These are phyloP conservation scores for Urocyon cinereoargenteus DNA, from an alignment of 2,797 vertebrate species.

Conservation along the genomic window DNA sequence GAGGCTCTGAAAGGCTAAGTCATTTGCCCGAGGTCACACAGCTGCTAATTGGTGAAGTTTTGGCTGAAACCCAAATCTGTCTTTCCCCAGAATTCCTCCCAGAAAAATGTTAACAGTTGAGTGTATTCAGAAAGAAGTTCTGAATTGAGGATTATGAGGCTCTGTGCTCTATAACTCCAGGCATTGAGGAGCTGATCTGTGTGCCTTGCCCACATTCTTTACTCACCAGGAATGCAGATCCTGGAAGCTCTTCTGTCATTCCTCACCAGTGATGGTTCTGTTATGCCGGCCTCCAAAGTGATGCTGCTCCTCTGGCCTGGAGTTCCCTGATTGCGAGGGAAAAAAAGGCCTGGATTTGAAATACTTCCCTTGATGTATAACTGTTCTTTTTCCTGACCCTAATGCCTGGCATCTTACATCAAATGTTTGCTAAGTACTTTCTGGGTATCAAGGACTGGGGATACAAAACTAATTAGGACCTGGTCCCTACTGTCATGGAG, in stretches of 20 bases:
- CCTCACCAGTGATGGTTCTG: neutral
- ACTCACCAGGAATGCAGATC: neutral
- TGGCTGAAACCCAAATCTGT: neutral
- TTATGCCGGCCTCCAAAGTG: fast-evolving
- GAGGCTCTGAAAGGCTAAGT: slow-evolving; percentile 23
- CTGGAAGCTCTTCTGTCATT: neutral
- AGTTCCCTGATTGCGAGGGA: neutral
- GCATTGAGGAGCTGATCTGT: neutral
- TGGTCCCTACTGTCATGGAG: neutral
- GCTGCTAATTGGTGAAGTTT: neutral
- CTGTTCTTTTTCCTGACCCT: neutral
- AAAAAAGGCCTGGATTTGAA: neutral
- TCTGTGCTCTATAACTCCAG: neutral
- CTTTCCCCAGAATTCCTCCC: neutral
- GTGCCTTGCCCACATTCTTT: neutral
- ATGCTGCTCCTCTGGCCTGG: neutral
- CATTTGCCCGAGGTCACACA: neutral
- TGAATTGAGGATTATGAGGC: neutral
- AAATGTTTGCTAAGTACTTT: neutral
- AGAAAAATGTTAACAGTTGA: neutral
- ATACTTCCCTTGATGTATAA: neutral
- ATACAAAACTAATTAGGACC: neutral
- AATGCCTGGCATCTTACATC: neutral
- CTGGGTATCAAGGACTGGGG: neutral
- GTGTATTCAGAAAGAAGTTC: neutral